Conservation (phyloP, 2,113 vertebrate species). For the Microcebus griseorufus region DNA sequence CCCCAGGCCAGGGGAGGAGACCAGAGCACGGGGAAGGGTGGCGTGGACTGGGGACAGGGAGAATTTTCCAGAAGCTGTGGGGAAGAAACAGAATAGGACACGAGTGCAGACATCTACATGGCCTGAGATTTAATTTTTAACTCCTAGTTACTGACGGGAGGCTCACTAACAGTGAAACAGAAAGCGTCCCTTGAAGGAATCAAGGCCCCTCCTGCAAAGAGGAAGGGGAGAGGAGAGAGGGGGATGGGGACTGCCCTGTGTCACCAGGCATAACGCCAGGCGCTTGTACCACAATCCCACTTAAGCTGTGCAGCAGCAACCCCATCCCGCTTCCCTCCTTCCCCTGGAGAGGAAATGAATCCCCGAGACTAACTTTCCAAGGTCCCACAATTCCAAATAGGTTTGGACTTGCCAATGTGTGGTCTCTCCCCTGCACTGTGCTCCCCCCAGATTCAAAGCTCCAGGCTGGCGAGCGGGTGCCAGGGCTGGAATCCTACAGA, state of each 20-base stretch:
- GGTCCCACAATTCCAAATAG: not conserved
- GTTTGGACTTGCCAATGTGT: not conserved
- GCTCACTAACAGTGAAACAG: not conserved
- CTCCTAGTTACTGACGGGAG: not conserved
- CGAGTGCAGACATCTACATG: rapidly evolving
- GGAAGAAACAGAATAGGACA: not conserved
- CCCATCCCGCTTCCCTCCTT: no score
- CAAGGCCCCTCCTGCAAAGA: not conserved
- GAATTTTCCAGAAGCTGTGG: not conserved
- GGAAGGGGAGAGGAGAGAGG: not conserved
- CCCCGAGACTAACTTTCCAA: not conserved
- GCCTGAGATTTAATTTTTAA: not conserved
- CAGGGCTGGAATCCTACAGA: not conserved
- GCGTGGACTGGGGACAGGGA: rapidly evolving
- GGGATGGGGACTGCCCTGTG: rapidly evolving
- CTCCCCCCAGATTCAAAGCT: not conserved
- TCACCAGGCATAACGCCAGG: rapidly evolving
- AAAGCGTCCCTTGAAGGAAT: not conserved
- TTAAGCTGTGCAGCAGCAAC: no score
- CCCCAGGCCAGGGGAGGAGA: not conserved
- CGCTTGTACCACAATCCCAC: rapidly evolving
- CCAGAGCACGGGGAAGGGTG: not conserved
- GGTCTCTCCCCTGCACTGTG: rapidly evolving
- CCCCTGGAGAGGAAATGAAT: not conserved
- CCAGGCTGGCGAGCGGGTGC: rapidly evolving